Percentiles rank a stretch among this genome's conserved stretches.
Conservation (phyloP, 2,797 vertebrate species). For the Siniperca obscura region DNA sequence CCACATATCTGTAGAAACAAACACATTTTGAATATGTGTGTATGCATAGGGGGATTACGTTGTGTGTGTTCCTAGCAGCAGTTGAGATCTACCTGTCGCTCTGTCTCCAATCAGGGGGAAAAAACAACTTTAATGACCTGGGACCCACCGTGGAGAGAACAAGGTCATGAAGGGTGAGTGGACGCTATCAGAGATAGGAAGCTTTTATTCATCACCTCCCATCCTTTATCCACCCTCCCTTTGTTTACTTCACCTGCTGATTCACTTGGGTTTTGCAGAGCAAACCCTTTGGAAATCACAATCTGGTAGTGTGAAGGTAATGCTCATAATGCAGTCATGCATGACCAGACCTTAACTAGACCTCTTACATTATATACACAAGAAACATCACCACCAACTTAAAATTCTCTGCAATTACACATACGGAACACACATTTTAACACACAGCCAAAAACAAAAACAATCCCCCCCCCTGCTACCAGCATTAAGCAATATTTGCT, state of each 20-base stretch:
- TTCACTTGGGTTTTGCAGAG: too few species aligned
- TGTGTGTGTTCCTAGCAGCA: slow-evolving; percentile 32
- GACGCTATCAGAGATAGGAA: slow-evolving; percentile 31
- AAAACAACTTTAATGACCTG: slow-evolving; percentile 47
- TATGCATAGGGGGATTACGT: neutral
- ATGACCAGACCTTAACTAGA: too few species aligned
- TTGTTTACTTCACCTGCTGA: too few species aligned
- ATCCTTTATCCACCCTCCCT: too few species aligned
- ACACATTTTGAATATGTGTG: slow-evolving; percentile 13
- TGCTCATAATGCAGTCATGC: slow-evolving; percentile 1
- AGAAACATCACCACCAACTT: too few species aligned
- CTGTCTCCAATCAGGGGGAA: slow-evolving; percentile 16
- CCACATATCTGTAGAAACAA: neutral
- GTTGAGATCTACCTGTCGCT: slow-evolving; percentile 8
- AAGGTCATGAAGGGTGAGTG: slow-evolving; percentile 38
- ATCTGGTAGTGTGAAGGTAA: neutral
- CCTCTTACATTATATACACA: too few species aligned
- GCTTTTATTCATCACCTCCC: slow-evolving; percentile 12
- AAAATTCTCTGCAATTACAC: too few species aligned
- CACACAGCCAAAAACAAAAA: neutral
- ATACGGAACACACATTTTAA: too few species aligned
- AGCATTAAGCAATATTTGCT: neutral
- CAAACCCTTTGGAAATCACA: neutral
- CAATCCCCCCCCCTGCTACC: neutral
- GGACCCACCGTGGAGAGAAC: slow-evolving; percentile 35